phyloP scores from a whole-genome alignment of 2,113 vertebrate genomes.

The Saguinus midas region DNA sequence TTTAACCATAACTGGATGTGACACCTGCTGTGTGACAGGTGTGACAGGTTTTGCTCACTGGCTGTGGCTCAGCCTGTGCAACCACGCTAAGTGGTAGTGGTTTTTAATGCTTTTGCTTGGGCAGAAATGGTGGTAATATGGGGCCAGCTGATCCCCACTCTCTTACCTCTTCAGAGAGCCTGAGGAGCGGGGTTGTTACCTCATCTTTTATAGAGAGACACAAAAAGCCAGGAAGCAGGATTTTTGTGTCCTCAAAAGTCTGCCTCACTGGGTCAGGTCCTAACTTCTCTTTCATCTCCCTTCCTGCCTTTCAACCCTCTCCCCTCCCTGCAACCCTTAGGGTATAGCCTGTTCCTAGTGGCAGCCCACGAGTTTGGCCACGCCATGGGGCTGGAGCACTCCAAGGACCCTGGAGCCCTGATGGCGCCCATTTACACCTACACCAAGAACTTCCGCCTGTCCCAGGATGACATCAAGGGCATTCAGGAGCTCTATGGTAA shows the following conservation, averaged over 20 bases:
- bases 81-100: too few relatives aligned
- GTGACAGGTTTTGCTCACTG: background rate
- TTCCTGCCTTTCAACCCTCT: background rate
- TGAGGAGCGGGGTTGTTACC: background rate
- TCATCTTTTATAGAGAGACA: background rate
- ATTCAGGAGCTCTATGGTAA: slow-evolving; percentile 98
- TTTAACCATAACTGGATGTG: background rate
- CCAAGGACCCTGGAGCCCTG: slow-evolving; percentile 94
- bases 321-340: slow-evolving; percentile 76
- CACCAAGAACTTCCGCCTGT: slow-evolving; percentile 94
- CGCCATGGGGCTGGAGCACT: slow-evolving; percentile 97
- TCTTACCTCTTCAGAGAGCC: background rate
- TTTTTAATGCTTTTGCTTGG: background rate
- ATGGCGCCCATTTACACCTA: slow-evolving; percentile 98
- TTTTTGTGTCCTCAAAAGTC: background rate
- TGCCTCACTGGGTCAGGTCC: fast-evolving
- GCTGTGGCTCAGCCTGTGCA: background rate
- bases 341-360: slow-evolving; percentile 98
- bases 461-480: slow-evolving; percentile 94
- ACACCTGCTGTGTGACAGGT: too few relatives aligned
- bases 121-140: background rate
- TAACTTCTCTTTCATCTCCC: background rate
- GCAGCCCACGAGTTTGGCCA: slow-evolving; percentile 99
- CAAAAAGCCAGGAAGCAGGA: background rate
- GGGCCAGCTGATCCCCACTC: background rate